A percentile compares a stretch with the other conserved stretches of the same genome.
These are phyloP conservation scores for Brachionus calyciflorus DNA, from an alignment of 1,140 invertebrate species.

Conservation along the genomic window DNA sequence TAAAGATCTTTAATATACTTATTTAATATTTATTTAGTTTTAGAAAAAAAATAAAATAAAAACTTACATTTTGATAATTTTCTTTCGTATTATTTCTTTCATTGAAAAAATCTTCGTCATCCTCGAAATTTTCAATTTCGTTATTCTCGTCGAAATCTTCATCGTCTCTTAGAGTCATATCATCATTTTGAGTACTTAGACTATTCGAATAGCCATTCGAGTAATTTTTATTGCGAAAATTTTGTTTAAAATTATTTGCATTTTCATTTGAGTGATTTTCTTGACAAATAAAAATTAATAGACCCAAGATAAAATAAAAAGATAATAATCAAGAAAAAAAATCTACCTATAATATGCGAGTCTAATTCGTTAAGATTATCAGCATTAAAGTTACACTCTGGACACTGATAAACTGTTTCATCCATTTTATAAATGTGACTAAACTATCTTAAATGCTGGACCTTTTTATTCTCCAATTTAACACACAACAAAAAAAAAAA, in stretches of 20 bases:
- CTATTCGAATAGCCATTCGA: neutral
- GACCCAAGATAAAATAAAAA: neutral
- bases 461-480: neutral
- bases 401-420: slow-evolving; percentile 45
- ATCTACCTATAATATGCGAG: slow-evolving; percentile 23
- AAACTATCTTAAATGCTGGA: neutral
- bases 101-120: slow-evolving; percentile 42
- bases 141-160: slow-evolving; percentile 15
- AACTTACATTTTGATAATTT: slow-evolving; percentile 40
- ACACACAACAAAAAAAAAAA: slow-evolving; percentile 11
- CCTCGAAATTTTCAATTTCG: slow-evolving; percentile 31
- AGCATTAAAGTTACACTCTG: slow-evolving; percentile 46
- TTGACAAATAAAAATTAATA: neutral
- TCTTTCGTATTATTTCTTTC: slow-evolving; percentile 24
- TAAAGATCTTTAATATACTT: too few relatives aligned
- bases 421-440: neutral
- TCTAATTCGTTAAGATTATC: slow-evolving; percentile 19
- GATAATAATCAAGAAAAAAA: neutral
- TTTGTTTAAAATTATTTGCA: neutral
- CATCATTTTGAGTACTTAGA: slow-evolving; percentile 5
- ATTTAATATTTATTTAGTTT: too few relatives aligned
- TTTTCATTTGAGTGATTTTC: slow-evolving; percentile 39
- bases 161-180: neutral
- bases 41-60: neutral
- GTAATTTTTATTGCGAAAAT: neutral